Evolutionary conservation across 2,113 vertebrate genomes (phyloP), one percentile per base, ranked within the genome.

Genomic region (Tachuris rubrigastra): DNA sequence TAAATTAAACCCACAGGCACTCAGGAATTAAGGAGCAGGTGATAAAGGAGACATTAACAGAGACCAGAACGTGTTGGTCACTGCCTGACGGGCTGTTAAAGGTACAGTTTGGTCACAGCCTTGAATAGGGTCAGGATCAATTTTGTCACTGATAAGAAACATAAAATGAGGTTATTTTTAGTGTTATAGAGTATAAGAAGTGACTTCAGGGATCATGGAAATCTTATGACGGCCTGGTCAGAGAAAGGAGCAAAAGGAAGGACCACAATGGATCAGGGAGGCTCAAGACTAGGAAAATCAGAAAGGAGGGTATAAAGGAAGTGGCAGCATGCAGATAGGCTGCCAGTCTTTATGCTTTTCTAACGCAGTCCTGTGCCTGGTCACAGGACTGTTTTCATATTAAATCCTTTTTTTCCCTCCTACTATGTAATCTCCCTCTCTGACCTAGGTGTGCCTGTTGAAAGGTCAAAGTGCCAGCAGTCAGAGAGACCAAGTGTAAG

Each of bases 341-440:
- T 78, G 18, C 24, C 0, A 1, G 18, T 20, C 44, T 25, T 27
- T 37, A 2, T 20, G 6, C 4, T 86, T 0, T 0, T 37, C 56
- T 52, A 19, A 31, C 50, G 0, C 3, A 58, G 6, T 22, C 14
- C 31, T 41, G 14, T 41, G 42, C 24, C 24, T 67, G 23, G 9
- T 47, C 20, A 37, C 47, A 67, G 28, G 31, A 65, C 27, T 49
- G 8, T 66, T 78, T 65, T 62, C 10, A 9, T 39, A 35, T 39
- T 18, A 33, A 88, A 39, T 44, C 18, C 33, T 82, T 42, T n/a
- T 21, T 21, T 41, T 25, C 5, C 6, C 10, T 2, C 11, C 7
- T 7, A 2, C 27, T 22, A 0, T 42, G 11, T 33, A 66, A 25
- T 53, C 13, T 53, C n/a, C 16, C 12, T 30, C 53, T 80, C 21